Conservation (phyloP, 2,113 vertebrate species). For the Petroica traversi region DNA sequence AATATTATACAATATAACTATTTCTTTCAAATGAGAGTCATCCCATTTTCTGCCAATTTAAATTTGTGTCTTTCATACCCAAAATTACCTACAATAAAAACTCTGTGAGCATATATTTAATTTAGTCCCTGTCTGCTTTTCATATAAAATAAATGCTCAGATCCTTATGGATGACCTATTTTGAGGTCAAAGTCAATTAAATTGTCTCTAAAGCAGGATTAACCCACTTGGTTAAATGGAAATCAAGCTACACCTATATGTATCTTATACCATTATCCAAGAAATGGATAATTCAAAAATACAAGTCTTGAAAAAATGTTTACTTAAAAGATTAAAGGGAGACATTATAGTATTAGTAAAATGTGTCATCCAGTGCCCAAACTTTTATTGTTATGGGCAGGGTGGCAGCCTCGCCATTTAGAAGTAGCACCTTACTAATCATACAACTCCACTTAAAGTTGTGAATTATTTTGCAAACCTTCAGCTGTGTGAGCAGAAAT, state of each 20-base stretch:
- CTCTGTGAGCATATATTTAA: neutral
- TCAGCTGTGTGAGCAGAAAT: neutral
- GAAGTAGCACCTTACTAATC: neutral
- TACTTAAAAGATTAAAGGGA: conserved; percentile 6
- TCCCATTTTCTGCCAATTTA: neutral
- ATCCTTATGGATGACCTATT: neutral
- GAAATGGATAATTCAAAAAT: neutral
- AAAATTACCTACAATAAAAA: neutral
- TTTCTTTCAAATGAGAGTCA: neutral
- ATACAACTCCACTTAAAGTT: neutral
- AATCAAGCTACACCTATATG: neutral
- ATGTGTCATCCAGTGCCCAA: neutral
- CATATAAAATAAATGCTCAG: neutral
- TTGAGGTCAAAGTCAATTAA: neutral
- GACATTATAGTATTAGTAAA: neutral
- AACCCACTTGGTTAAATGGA: neutral
- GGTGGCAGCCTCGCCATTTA: neutral
- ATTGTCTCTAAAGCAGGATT: neutral
- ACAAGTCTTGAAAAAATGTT: neutral
- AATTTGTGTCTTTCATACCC: neutral
- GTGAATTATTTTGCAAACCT: neutral
- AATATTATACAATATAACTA: neutral
- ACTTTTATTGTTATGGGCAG: neutral
- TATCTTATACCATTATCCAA: neutral
- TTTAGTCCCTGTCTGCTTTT: neutral